Evolutionary conservation across 2,113 vertebrate genomes (phyloP), one percentile per base, ranked within the genome.

Genomic region (Alectura lathami): DNA sequence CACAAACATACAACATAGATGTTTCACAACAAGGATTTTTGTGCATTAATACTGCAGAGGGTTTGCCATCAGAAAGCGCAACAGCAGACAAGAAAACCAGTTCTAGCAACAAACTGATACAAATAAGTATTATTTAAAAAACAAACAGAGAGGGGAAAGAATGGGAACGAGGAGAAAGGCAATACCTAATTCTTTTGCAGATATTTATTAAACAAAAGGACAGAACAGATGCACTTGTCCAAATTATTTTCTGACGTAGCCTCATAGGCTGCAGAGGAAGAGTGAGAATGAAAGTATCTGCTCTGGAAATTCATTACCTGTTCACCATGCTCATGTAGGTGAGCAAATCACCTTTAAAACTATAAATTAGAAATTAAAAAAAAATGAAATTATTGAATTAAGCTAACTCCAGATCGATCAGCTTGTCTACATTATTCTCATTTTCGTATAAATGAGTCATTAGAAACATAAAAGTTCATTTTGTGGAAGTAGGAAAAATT

Each of bases 241-340:
- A 96, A 91, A 89, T 83, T 92, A 57, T 89, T 94, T 91, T 92
- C 91, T 87, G 76, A 94, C 94, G 91, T 81, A 89, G 85, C 45
- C 93, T 88, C 79, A 70, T 1, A 64, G 75, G 50, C 59, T 91
- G 77, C 75, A 80, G 82, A 78, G 51, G 27, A 81, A 27, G 27
- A 76, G 15, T 67, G 43, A 94, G 64, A 86, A 93, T 77, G 21
- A 86, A 89, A 78, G 23, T 47, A 67, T 80, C 42, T 80, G 54
- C 50, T 87, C 43, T 86, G 92, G 84, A 94, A 88, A 62, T 38
- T 30, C 32, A 72, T 89, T 68, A 73, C 87, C 87, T 92, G 59
- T 73, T 92, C 77, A 94, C 43, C 62, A 73, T 51, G 73, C 36
- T 83, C 67, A 20, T 12, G 60, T 70, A 89, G 63, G 82, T 87